Base-by-base conservation (phyloP, 2,113 vertebrate genomes). In the Aptenodytes patagonicus region DNA sequence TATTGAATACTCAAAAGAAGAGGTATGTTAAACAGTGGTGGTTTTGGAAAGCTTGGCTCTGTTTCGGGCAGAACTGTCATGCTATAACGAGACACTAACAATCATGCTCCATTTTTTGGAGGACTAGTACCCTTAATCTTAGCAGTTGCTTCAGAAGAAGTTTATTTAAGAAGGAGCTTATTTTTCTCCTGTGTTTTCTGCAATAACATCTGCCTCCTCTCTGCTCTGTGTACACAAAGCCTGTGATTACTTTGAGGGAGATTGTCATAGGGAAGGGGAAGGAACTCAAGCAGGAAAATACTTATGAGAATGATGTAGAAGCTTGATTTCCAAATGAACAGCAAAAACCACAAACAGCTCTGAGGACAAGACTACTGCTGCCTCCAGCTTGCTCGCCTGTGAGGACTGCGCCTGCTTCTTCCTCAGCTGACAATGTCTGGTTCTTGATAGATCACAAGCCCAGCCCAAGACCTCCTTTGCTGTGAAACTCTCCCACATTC, bases 151-250 rank as follows among this genome's bases (percentile, higher is more conserved):
- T 83, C 54, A 76, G 71, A 66, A 83, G 42, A 54, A 31, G 16
- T 82, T 93, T 66, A n/a, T 66, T 68, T 70, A 29, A 60, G 31
- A 52, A 42, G 18, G 40, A 60, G 9, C 15, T 84, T 84, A 29
- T 76, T 95, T 96, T 94, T 72, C 65, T 89, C 40, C 46, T 57
- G 34, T 81, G 36, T 87, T 94, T 95, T 76, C 77, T 81, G 57
- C 77, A 85, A 32, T 57, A 76, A 47, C 49, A 71, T 57, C 62
- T 89, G 49, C 54, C 34, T 91, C 54, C 40, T 79, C 44, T 64
- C 61, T 57, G 10, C 40, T 82, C n/a, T 82, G 26, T 54, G 84
- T 76, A 69, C 40, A 40, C 57, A 79, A 81, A 93, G 18, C 61
- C 66, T 76, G 21, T n/a, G 78, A 76, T 72, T 87, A 69, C 40